These are phyloP conservation scores for Tanypteryx hageni DNA, from an alignment of 2,888 invertebrate genomes.

Conservation along the genomic window DNA sequence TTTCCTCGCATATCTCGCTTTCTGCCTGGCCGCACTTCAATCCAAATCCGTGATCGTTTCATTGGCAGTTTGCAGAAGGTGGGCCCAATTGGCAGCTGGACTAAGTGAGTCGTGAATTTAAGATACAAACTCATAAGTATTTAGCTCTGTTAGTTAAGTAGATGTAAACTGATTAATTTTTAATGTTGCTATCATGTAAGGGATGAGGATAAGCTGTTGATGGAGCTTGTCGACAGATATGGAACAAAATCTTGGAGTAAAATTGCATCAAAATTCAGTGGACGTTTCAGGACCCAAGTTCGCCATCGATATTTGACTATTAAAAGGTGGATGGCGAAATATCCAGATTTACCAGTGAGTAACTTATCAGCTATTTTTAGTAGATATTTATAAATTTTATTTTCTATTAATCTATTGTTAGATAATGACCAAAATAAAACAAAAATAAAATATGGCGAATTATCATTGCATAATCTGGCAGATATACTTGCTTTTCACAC, in stretches of 20 bases:
- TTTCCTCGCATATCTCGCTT: constrained; percentile 62
- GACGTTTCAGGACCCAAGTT: constrained; percentile 38
- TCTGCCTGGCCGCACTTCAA: constrained; percentile 60
- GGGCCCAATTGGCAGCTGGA: constrained; percentile 44
- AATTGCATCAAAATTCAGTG: constrained; percentile 32
- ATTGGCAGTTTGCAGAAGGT: constrained; percentile 52
- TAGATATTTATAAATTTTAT: neutral
- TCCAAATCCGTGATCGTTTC: constrained; percentile 64
- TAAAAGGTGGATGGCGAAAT: constrained; percentile 36
- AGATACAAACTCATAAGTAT: neutral
- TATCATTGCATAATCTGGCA: no score
- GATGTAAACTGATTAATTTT: neutral
- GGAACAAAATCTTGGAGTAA: constrained; percentile 46
- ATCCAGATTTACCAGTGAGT: constrained; percentile 41
- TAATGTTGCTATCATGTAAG: neutral
- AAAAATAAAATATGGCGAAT: no score
- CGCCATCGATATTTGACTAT: constrained; percentile 57
- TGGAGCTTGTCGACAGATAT: constrained; percentile 29
- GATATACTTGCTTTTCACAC: no score
- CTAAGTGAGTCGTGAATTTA: neutral
- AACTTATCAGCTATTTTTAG: neutral
- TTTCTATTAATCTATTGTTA: no score
- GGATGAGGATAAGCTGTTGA: constrained; percentile 44
- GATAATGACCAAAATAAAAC: no score
- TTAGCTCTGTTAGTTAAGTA: neutral